Evolutionary conservation across 2,797 vertebrate species (phyloP).

Genomic region (Salarias fasciatus): DNA sequence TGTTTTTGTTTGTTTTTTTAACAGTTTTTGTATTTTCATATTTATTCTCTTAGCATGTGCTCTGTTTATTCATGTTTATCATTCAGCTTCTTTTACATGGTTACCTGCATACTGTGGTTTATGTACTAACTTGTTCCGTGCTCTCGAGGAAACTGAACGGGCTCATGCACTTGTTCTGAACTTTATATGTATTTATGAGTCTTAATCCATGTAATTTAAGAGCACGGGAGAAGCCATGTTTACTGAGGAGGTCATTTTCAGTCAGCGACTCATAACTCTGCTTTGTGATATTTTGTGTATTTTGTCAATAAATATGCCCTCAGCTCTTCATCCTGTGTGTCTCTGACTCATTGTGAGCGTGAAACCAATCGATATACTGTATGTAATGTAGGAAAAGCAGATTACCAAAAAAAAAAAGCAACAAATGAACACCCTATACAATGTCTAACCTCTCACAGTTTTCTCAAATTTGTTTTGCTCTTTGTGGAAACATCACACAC

Average conservation of each 20-base stretch:
- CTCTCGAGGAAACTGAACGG: slow-evolving; percentile 21
- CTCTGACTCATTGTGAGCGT: neutral
- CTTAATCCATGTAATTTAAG: slow-evolving; percentile 65
- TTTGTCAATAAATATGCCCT: slow-evolving; percentile 74
- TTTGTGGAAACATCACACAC: too few species aligned
- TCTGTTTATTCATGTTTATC: slow-evolving; percentile 62
- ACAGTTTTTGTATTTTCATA: slow-evolving; percentile 66
- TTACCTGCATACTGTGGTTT: slow-evolving; percentile 46
- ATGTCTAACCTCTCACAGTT: too few species aligned
- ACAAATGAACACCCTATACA: too few species aligned
- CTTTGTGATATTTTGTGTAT: slow-evolving; percentile 64
- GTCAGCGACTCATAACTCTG: slow-evolving; percentile 41
- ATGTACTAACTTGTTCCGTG: slow-evolving; percentile 34
- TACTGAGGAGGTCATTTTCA: slow-evolving; percentile 50
- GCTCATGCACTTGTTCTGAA: slow-evolving; percentile 16
- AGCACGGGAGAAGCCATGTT: slow-evolving; percentile 65
- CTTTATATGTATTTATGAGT: slow-evolving; percentile 76
- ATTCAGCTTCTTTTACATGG: slow-evolving; percentile 42
- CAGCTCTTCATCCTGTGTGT: slow-evolving; percentile 34
- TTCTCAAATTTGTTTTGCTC: too few species aligned
- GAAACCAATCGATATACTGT: neutral
- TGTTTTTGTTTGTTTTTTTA: too few species aligned
- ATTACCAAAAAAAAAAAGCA: too few species aligned
- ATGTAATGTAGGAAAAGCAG: neutral
- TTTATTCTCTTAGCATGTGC: slow-evolving; percentile 74